phyloP scores from a whole-genome alignment of 2,888 invertebrate species.

The Tetragonisca angustula region DNA sequence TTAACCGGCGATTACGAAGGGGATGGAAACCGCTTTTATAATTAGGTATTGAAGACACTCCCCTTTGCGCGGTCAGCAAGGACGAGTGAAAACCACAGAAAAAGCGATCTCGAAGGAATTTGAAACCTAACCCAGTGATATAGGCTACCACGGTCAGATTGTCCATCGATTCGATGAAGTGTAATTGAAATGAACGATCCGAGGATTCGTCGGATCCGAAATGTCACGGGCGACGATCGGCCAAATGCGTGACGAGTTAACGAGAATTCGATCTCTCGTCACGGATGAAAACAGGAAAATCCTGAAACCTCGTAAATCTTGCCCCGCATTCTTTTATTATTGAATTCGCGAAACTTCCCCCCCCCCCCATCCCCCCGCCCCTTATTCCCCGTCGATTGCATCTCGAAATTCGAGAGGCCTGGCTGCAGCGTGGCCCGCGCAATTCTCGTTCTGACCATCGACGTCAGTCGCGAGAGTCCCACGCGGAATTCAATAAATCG shows the following conservation, averaged over 20 bases:
- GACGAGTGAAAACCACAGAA: background rate
- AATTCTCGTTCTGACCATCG: conserved; percentile 27
- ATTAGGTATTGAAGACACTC: conserved; percentile 5
- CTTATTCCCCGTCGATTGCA: conserved; percentile 26
- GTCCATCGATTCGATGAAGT: conserved; percentile 51
- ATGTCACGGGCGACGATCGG: conserved; percentile 71
- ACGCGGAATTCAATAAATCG: conserved; percentile 63
- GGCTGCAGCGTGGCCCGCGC: background rate
- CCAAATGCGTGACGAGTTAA: conserved; percentile 73
- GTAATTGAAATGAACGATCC: conserved; percentile 66
- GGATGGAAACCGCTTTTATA: background rate
- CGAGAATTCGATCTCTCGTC: conserved; percentile 75
- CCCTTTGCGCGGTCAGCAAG: background rate
- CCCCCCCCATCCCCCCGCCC: too few species aligned
- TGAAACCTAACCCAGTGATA: background rate
- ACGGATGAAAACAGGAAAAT: conserved; percentile 34
- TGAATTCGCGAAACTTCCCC: conserved; percentile 55
- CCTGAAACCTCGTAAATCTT: conserved; percentile 15
- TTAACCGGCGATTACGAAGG: background rate
- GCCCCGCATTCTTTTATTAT: conserved; percentile 40
- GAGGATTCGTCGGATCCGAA: conserved; percentile 37
- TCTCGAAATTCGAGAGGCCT: conserved; percentile 36
- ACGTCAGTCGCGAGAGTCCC: conserved; percentile 18
- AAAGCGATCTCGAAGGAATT: conserved; percentile 3
- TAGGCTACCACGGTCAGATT: conserved; percentile 17